Conservation (phyloP, 2,888 invertebrate genomes). For the Tenthredo mesomela region DNA sequence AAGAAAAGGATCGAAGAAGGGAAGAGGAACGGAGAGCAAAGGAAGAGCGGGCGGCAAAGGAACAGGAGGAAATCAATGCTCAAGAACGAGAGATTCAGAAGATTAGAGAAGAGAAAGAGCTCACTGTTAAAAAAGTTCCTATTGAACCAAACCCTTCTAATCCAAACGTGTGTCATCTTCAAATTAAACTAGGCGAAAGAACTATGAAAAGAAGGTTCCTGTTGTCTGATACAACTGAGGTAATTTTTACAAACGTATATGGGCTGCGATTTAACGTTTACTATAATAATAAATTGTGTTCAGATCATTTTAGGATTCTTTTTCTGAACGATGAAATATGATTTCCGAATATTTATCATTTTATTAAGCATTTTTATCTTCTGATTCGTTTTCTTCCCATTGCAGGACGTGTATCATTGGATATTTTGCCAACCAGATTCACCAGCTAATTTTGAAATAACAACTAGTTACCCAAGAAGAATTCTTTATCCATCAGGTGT, state of each 20-base stretch:
- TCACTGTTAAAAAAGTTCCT: slow-evolving; percentile 84
- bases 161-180: slow-evolving; percentile 88
- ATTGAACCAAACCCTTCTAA: slow-evolving; percentile 87
- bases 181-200: slow-evolving; percentile 95
- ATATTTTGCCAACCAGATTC: slow-evolving; percentile 97
- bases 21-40: slow-evolving; percentile 81
- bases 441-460: slow-evolving; percentile 96
- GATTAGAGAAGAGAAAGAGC: slow-evolving; percentile 85
- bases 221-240: slow-evolving; percentile 89
- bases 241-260: slow-evolving; percentile 73
- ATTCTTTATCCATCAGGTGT: slow-evolving; percentile 82
- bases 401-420: slow-evolving; percentile 95
- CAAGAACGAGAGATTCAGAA: slow-evolving; percentile 81
- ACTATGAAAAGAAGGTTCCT: slow-evolving; percentile 94
- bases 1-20: slow-evolving; percentile 92
- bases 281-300: slow-evolving; percentile 3
- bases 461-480: slow-evolving; percentile 96
- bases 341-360: slow-evolving; percentile 18
- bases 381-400: slow-evolving; percentile 62
- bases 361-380: slow-evolving; percentile 3
- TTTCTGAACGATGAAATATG: not conserved
- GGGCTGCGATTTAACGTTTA: not conserved
- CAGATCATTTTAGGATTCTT: not conserved
- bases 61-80: slow-evolving; percentile 78
- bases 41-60: slow-evolving; percentile 78